Conservation (phyloP, 2,113 vertebrate species). For the Bos taurus region DNA sequence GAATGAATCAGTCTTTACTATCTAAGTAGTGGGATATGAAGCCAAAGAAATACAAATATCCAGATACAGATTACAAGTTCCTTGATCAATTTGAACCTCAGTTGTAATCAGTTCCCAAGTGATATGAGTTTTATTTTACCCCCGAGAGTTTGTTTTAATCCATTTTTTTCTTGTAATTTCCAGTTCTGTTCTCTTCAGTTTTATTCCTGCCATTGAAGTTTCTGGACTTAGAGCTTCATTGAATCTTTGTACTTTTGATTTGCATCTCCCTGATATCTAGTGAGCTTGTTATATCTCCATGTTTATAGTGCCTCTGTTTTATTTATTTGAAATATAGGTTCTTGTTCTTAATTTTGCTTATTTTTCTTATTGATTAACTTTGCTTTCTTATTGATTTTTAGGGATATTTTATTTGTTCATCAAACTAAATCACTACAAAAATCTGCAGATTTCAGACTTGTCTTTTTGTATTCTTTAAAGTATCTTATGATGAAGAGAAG, state of each 20-base stretch:
- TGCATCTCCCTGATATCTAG: background rate
- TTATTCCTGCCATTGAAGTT: background rate
- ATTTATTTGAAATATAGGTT: background rate
- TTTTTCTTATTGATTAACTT: background rate
- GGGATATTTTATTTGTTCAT: background rate
- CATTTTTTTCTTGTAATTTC: background rate
- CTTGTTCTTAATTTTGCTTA: background rate
- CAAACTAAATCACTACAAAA: background rate
- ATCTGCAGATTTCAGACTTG: background rate
- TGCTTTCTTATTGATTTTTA: background rate
- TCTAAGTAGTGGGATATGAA: background rate
- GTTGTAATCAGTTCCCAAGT: background rate
- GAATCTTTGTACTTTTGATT: background rate
- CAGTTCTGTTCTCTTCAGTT: background rate
- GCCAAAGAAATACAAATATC: background rate
- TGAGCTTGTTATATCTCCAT: background rate
- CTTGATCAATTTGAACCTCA: background rate
- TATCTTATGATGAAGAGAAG: background rate
- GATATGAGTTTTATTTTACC: background rate
- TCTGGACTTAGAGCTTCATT: background rate
- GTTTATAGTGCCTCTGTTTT: background rate
- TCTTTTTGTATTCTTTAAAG: background rate
- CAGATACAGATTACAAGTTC: background rate
- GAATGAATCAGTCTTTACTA: background rate
- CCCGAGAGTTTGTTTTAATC: background rate